phyloP scores from a whole-genome alignment of 2,888 invertebrate genomes.

The Fissipunctia ypsillon region DNA sequence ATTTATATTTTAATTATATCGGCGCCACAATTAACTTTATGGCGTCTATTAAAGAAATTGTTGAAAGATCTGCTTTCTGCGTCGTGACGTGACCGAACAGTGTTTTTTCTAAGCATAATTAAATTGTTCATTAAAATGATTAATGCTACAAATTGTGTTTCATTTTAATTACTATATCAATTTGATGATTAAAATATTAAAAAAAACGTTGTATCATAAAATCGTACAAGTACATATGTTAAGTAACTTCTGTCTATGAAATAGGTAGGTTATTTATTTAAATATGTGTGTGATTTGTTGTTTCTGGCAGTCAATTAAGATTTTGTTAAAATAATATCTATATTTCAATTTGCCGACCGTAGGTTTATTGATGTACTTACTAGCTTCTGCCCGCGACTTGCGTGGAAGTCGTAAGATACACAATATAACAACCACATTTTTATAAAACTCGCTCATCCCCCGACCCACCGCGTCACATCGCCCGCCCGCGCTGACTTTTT shows the following conservation, averaged over 20 bases:
- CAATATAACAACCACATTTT: too few species aligned
- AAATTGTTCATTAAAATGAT: constrained; percentile 49
- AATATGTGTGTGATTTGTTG: constrained; percentile 50
- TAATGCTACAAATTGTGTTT: constrained; percentile 54
- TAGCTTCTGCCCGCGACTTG: too few species aligned
- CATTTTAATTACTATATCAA: constrained; percentile 59
- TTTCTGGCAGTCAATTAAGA: constrained; percentile 47
- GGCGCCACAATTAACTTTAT: constrained; percentile 53
- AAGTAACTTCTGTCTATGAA: constrained; percentile 59
- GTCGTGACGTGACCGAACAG: constrained; percentile 28
- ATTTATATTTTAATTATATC: constrained; percentile 59
- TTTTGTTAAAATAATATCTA: constrained; percentile 35
- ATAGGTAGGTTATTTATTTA: constrained; percentile 40
- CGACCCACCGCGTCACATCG: too few species aligned
- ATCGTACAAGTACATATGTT: constrained; percentile 38
- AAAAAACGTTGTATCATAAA: constrained; percentile 29
- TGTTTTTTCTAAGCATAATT: constrained; percentile 41
- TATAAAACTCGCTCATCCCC: too few species aligned
- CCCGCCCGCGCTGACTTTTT: too few species aligned
- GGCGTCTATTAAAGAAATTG: constrained; percentile 47
- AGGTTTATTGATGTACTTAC: constrained; percentile 8
- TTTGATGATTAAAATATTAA: constrained; percentile 36
- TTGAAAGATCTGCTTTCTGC: constrained; percentile 38
- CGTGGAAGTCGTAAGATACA: too few species aligned
- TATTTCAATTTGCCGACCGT: constrained; percentile 32